phyloP scores from a whole-genome alignment of 2,888 invertebrate genomes.

The Nemurella pictetii region DNA sequence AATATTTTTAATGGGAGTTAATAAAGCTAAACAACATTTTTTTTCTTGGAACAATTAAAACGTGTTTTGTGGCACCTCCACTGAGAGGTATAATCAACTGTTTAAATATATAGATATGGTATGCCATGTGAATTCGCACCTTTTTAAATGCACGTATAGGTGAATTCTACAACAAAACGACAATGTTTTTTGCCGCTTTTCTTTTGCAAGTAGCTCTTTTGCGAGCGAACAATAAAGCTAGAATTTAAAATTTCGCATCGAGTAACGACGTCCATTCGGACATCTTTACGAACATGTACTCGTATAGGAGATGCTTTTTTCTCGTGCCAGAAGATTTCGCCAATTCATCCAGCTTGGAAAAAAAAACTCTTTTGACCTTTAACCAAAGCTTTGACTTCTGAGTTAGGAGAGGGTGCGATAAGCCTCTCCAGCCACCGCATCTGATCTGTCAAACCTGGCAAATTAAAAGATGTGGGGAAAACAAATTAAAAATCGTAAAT shows the following conservation, averaged over 20 bases:
- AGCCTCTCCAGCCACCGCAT: background rate
- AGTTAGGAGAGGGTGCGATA: background rate
- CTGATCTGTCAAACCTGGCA: background rate
- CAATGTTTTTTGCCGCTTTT: no score
- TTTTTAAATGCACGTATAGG: no score
- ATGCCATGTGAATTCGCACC: background rate
- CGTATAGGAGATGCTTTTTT: no score
- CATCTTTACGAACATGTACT: no score
- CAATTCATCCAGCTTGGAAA: background rate
- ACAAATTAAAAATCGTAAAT: background rate
- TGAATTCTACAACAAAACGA: no score
- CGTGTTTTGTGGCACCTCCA: background rate
- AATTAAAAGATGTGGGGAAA: background rate
- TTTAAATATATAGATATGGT: background rate
- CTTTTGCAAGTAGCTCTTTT: no score
- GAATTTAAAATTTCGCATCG: no score
- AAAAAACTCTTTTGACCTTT: background rate
- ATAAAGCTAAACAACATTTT: background rate
- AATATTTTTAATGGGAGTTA: background rate
- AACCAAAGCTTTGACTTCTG: no score
- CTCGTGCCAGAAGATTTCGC: background rate
- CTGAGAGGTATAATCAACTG: background rate
- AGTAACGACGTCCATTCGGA: no score
- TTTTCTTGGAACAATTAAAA: background rate
- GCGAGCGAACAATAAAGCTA: no score